phyloP scores from a whole-genome alignment of 2,888 invertebrate species.

The Unio pictorum region DNA sequence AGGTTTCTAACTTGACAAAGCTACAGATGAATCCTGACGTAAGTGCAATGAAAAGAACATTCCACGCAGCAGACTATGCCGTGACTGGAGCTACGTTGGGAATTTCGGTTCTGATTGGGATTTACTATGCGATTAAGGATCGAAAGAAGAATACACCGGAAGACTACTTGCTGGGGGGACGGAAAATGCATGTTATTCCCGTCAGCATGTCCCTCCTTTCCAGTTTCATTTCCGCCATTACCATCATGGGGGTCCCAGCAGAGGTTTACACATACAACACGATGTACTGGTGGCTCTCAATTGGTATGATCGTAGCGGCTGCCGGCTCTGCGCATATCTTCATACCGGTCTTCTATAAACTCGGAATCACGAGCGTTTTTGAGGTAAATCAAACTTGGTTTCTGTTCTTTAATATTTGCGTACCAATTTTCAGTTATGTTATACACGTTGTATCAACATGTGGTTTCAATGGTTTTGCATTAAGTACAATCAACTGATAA shows the following conservation, averaged over 20 bases:
- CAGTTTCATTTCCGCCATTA: slow-evolving; percentile 66
- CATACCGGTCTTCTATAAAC: slow-evolving; percentile 51
- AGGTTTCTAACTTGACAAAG: too few relatives aligned
- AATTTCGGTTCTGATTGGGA: slow-evolving; percentile 55
- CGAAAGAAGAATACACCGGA: slow-evolving; percentile 45
- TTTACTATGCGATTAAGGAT: slow-evolving; percentile 57
- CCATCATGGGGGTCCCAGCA: slow-evolving; percentile 60
- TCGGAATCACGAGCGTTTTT: slow-evolving; percentile 51
- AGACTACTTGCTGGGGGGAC: slow-evolving; percentile 58
- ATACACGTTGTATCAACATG: too few relatives aligned
- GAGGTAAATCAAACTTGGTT: slow-evolving; percentile 32
- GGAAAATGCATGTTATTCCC: slow-evolving; percentile 57
- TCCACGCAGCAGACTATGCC: slow-evolving; percentile 50
- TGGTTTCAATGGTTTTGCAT: too few relatives aligned
- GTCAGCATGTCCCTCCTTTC: slow-evolving; percentile 64
- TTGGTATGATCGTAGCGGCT: slow-evolving; percentile 56
- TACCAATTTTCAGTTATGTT: too few relatives aligned
- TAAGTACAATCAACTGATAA: too few relatives aligned
- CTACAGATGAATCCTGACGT: slow-evolving; percentile 25
- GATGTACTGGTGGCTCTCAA: slow-evolving; percentile 53
- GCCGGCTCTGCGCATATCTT: slow-evolving; percentile 48
- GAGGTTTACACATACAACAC: slow-evolving; percentile 63
- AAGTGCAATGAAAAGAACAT: slow-evolving; percentile 25
- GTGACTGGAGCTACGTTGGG: slow-evolving; percentile 49
- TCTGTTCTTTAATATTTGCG: background rate